Conservation (phyloP, 2,888 invertebrate genomes). For the Phaonia tiefii region DNA sequence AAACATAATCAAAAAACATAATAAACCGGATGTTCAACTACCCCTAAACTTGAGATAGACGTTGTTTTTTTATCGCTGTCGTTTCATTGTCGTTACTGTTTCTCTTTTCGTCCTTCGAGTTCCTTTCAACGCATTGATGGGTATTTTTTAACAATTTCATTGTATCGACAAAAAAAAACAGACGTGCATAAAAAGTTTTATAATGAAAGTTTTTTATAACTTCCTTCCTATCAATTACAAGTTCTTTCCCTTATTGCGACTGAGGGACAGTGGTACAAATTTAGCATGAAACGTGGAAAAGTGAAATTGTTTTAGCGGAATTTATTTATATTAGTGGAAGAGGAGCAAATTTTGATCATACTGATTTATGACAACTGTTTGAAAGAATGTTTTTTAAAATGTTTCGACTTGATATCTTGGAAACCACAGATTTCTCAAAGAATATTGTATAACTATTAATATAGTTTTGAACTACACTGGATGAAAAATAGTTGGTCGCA, state of each 20-base stretch:
- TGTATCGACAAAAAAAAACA: conserved; percentile 35
- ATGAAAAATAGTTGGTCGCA: no score
- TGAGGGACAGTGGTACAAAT: conserved; percentile 56
- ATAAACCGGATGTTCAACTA: conserved; percentile 61
- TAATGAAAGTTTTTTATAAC: conserved; percentile 65
- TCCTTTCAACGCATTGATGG: conserved; percentile 50
- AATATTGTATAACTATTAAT: no score
- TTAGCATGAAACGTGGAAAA: no score
- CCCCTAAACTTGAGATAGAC: conserved; percentile 56
- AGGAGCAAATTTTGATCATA: no score
- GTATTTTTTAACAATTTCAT: conserved; percentile 36
- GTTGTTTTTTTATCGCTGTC: conserved; percentile 43
- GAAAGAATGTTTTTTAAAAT: no score
- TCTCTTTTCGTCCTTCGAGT: conserved; percentile 2
- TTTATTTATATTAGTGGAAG: no score
- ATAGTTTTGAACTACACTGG: no score
- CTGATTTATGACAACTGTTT: no score
- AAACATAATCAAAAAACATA: conserved; percentile 8
- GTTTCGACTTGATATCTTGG: no score
- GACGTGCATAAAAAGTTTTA: conserved; percentile 62
- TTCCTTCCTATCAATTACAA: conserved; percentile 67
- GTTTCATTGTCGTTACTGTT: background rate
- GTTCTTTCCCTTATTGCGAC: conserved; percentile 33
- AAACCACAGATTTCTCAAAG: no score
- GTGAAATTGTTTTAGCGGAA: no score